Evolutionary conservation across 2,797 vertebrate species (phyloP).

Genomic region (Microhierax caerulescens): DNA sequence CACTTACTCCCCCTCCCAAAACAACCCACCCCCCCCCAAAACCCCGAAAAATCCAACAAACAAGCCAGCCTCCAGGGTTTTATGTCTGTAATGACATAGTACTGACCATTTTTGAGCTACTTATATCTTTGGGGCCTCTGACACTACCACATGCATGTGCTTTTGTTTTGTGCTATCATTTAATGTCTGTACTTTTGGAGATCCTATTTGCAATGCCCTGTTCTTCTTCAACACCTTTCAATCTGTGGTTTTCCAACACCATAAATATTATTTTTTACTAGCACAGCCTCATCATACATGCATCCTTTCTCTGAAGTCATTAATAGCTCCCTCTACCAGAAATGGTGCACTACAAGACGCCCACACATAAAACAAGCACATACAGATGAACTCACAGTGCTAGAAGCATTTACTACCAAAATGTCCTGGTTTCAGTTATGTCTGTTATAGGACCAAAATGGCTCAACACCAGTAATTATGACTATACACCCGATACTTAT

Average conservation of each 20-base stretch:
- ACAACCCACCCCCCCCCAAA: not conserved
- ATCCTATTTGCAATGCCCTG: not conserved
- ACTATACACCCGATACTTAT: not conserved
- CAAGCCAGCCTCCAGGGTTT: not conserved
- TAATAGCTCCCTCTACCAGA: not conserved
- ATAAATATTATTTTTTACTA: not conserved
- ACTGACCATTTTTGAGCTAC: not conserved
- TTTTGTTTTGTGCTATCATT: not conserved
- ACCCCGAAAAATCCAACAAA: not conserved
- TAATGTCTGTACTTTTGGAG: not conserved
- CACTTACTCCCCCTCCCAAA: fast-evolving
- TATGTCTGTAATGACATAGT: not conserved
- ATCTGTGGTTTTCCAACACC: not conserved
- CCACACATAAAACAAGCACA: not conserved
- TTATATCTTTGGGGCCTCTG: not conserved
- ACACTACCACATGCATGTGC: fast-evolving
- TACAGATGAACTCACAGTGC: not conserved
- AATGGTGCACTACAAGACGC: not conserved
- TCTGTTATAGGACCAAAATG: not conserved
- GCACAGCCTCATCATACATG: not conserved
- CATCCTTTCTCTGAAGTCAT: not conserved
- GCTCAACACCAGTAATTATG: not conserved
- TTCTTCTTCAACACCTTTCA: not conserved
- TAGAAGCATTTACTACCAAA: not conserved
- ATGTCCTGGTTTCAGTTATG: not conserved